phyloP scores from a whole-genome alignment of 1,140 invertebrate species.

The Ostrea edulis region DNA sequence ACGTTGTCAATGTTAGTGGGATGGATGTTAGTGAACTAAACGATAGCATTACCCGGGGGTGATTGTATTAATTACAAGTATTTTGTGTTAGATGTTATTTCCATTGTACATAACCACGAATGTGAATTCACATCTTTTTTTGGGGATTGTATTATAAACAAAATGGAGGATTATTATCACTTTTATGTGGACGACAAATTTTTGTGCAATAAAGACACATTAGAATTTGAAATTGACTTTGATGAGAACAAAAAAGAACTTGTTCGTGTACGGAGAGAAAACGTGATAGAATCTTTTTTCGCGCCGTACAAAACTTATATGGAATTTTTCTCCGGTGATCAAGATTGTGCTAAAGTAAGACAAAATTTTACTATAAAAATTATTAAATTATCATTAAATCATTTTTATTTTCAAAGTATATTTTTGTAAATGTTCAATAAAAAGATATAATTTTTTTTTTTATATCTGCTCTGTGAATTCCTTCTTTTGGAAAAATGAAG shows the following conservation, averaged over 20 bases:
- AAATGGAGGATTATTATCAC: conserved; percentile 18
- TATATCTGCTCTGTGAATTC: no score
- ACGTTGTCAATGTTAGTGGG: background rate
- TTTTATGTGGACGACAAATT: conserved; percentile 25
- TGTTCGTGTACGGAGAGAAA: background rate
- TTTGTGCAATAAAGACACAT: background rate
- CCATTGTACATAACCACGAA: background rate
- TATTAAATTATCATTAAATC: no score
- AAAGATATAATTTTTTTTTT: no score
- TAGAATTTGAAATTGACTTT: conserved; percentile 25
- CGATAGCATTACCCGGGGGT: conserved; percentile 6
- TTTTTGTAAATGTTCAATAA: no score
- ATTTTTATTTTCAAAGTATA: no score
- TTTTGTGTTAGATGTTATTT: background rate
- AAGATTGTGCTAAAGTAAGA: background rate
- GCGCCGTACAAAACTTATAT: background rate
- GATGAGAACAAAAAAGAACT: conserved; percentile 35
- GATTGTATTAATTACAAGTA: conserved; percentile 18
- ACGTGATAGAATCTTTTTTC: conserved; percentile 9
- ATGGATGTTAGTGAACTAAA: background rate
- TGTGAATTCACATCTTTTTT: background rate
- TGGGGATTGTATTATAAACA: background rate
- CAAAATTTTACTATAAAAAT: no score
- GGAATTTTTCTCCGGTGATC: background rate
- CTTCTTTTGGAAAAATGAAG: no score